Base-by-base conservation (phyloP, 2,797 vertebrate species). In the Tamandua tetradactyla region DNA sequence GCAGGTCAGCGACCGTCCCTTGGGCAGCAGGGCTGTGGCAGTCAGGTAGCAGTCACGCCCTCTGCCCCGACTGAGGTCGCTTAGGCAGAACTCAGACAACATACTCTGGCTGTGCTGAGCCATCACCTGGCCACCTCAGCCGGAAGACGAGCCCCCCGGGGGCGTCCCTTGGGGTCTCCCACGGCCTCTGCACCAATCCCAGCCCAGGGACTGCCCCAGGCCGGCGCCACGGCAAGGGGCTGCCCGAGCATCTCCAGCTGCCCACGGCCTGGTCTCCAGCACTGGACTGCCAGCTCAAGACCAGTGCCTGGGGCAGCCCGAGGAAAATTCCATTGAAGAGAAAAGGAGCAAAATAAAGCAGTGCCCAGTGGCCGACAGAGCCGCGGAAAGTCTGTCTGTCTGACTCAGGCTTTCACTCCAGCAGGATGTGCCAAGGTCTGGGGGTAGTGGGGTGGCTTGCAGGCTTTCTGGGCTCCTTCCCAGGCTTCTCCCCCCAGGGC, bases 241-340 rank as follows among this genome's bases (percentile, higher is more conserved):
- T 81, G 40, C 44, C 35, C 27, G 27, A 32, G 84, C 27, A 32
- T 18, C 62, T 71, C n/a, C 64, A 10, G 22, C 64, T 61, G 11
- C 66, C 42, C 8, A 55, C 80, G 66, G 66, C 37, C 68, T 3
- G 25, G 49, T 20, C n/a, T 75, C 10, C 15, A 57, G 55, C 86
- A 81, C 20, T 1, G 4, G 66, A 42, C 55, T 5, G 3, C 66
- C 57, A 30, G 32, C 72, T 72, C 18, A 57, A 32, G 47, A 55
- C 1, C 0, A 22, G 47, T 35, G 32, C 25, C 0, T 0, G n/a
- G 37, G 40, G 27, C 59, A 49, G 57, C 47, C 0, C 0, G 23
- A 49, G 8, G 32, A 27, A 79, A 62, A 72, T 1, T 15, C 52
- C 20, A 27, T 25, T 66, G 61, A 57, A 42, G 13, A 57, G 40